These are phyloP conservation scores for Amphiprion ocellaris DNA, from an alignment of 2,113 vertebrate genomes.

Conservation along the genomic window DNA sequence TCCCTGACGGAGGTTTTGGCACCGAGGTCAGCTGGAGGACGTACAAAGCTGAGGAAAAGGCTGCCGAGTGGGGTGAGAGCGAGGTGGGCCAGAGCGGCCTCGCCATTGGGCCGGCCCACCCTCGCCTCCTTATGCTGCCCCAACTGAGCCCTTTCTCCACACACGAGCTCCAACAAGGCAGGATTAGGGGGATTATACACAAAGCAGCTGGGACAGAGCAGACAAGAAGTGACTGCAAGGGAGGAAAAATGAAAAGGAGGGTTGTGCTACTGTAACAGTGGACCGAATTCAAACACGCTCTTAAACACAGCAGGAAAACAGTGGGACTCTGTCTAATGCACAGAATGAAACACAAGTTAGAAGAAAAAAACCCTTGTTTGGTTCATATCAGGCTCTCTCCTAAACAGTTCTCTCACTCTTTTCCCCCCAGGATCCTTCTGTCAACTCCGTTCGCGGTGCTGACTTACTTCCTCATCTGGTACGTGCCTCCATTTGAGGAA, in stretches of 20 bases:
- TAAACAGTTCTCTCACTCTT: conserved; percentile 1
- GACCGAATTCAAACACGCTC: conserved; percentile 1
- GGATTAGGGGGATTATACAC: conserved; percentile 71
- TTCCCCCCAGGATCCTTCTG: conserved; percentile 88
- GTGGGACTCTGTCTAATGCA: background rate
- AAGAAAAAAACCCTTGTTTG: too few species aligned
- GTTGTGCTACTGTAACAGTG: conserved; percentile 33
- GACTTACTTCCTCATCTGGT: conserved; percentile 95
- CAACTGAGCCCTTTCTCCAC: conserved; percentile 44
- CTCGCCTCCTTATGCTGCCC: conserved; percentile 1
- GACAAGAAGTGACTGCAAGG: conserved; percentile 31
- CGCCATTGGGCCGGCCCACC: conserved; percentile 1
- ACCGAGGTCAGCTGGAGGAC: conserved; percentile 28
- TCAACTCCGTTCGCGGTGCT: conserved; percentile 92
- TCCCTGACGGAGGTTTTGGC: background rate
- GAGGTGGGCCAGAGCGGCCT: conserved; percentile 26
- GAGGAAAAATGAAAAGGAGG: conserved; percentile 5
- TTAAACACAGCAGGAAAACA: background rate
- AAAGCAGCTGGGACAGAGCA: conserved; percentile 23
- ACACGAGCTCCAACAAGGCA: conserved; percentile 29
- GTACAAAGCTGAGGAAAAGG: background rate
- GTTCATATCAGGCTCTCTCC: background rate
- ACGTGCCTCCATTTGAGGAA: conserved; percentile 88
- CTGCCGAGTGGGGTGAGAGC: conserved; percentile 17
- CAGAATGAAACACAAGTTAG: background rate